phyloP scores from a whole-genome alignment of 2,888 invertebrate species.

The Xestobium rufovillosum region DNA sequence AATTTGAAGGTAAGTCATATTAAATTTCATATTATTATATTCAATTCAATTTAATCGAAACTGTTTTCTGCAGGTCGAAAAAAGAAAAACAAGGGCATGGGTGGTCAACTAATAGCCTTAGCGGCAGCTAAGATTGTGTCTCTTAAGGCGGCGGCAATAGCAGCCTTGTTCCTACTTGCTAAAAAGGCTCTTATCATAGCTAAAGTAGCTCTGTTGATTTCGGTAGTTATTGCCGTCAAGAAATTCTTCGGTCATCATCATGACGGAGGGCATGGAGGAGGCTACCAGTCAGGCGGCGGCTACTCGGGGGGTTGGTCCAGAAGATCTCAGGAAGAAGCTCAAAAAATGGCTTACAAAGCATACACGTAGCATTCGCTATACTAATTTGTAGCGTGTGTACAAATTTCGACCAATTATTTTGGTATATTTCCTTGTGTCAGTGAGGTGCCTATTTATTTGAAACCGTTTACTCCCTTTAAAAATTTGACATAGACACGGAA shows the following conservation, averaged over 20 bases:
- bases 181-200: constrained; percentile 77
- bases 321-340: constrained; percentile 53
- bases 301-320: constrained; percentile 62
- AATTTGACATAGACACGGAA: no score
- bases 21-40: constrained; percentile 24
- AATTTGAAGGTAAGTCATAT: constrained; percentile 71
- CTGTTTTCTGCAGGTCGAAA: constrained; percentile 51
- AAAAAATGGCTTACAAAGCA: constrained; percentile 65
- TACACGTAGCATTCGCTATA: constrained; percentile 48
- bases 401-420: constrained; percentile 31
- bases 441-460: no score
- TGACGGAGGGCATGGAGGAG: constrained; percentile 37
- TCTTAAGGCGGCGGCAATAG: no score
- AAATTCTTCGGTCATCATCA: constrained; percentile 60
- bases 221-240: constrained; percentile 76
- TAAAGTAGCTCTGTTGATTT: constrained; percentile 71
- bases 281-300: constrained; percentile 31
- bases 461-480: no score
- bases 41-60: constrained; percentile 6
- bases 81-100: constrained; percentile 80
- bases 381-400: constrained; percentile 22
- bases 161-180: constrained; percentile 70
- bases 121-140: no score
- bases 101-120: constrained; percentile 77
- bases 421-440: no score